Percentiles rank a stretch among this genome's conserved stretches.
phyloP scores from a whole-genome alignment of 2,113 vertebrate genomes.

The Suricata suricatta region DNA sequence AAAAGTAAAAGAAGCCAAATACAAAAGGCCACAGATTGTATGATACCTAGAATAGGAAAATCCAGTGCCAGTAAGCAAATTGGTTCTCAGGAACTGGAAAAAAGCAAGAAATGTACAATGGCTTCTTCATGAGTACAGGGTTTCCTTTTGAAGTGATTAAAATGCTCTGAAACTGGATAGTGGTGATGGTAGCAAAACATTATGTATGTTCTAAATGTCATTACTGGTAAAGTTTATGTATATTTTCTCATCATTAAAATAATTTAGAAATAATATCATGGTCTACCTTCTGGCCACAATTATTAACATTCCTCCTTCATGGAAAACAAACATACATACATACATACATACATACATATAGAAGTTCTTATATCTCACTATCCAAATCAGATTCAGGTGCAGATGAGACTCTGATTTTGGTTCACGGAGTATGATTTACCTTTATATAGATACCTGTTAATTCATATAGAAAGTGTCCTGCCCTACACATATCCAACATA shows the following conservation, averaged over 20 bases:
- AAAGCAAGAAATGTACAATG: not conserved
- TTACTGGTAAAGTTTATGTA: not conserved
- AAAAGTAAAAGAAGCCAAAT: not conserved
- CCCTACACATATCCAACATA: not conserved
- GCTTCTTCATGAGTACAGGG: not conserved
- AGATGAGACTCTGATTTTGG: not conserved
- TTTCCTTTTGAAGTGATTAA: not conserved
- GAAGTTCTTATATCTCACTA: not conserved
- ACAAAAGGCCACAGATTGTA: not conserved
- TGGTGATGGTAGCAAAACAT: not conserved
- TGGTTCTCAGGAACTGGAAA: not conserved
- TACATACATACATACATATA: not conserved
- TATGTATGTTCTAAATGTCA: not conserved
- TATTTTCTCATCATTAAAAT: not conserved
- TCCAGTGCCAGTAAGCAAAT: not conserved
- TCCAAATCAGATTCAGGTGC: not conserved
- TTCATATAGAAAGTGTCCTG: not conserved
- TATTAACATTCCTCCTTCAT: not conserved
- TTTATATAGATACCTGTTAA: not conserved
- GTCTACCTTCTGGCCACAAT: not conserved
- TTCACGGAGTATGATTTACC: not conserved
- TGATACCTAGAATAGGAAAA: not conserved
- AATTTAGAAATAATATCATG: not conserved
- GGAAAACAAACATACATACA: not conserved
- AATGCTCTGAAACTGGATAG: not conserved